Evolutionary conservation across 2,888 invertebrate species (phyloP).

Genomic region (Cephonodes hylas): DNA sequence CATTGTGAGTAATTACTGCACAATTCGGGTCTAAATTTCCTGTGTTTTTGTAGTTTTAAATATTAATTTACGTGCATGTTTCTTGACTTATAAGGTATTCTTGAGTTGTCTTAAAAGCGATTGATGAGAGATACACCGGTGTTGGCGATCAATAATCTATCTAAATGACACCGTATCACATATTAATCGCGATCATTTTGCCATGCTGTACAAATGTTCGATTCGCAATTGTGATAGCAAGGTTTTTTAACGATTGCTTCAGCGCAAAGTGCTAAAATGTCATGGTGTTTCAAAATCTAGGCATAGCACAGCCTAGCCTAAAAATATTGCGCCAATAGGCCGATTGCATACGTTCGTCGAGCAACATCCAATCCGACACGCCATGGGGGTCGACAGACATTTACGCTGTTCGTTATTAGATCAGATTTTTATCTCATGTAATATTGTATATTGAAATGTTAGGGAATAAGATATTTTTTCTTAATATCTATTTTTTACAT

Average conservation of each 20-base stretch:
- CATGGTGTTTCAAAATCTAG: neutral
- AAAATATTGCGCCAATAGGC: neutral
- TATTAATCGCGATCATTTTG: no score
- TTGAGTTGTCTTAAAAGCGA: no score
- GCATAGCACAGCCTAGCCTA: neutral
- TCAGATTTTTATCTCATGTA: neutral
- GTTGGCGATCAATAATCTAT: no score
- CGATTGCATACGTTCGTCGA: neutral
- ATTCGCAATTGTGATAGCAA: neutral
- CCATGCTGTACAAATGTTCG: no score
- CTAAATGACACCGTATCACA: no score
- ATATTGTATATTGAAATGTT: no score
- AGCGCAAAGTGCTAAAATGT: neutral
- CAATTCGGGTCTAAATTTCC: neutral
- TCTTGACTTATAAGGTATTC: no score
- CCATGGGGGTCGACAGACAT: slow-evolving; percentile 10
- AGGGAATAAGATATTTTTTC: no score
- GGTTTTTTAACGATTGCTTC: neutral
- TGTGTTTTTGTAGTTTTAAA: neutral
- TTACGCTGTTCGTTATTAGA: neutral
- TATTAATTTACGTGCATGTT: neutral
- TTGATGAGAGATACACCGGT: no score
- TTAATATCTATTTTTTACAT: no score
- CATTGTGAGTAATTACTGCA: neutral
- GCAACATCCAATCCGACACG: neutral